Evolutionary conservation across 2,888 invertebrate genomes (phyloP).

Genomic region (Orchestes rusci): DNA sequence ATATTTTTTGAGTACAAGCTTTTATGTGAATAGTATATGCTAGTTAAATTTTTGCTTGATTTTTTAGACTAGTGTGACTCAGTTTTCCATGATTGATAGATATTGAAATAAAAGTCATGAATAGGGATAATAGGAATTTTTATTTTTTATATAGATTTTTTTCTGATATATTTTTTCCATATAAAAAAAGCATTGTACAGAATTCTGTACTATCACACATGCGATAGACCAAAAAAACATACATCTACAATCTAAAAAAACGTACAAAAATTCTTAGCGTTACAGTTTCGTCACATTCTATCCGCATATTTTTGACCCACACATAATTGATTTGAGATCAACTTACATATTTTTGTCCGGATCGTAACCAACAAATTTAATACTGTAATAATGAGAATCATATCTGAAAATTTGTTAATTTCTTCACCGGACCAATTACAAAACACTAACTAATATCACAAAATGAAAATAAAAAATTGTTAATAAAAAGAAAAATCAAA

Average conservation of each 20-base stretch:
- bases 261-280: constrained; percentile 23
- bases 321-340: constrained; percentile 22
- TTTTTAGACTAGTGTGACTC: no score
- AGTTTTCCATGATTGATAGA: background rate
- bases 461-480: constrained; percentile 19
- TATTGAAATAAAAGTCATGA: constrained; percentile 5
- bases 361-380: constrained; percentile 18
- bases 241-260: constrained; percentile 22
- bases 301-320: constrained; percentile 15
- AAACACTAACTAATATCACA: constrained; percentile 32
- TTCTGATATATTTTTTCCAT: constrained; percentile 18
- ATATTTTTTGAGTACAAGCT: no score
- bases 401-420: constrained; percentile 14
- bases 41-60: no score
- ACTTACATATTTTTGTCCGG: constrained; percentile 12
- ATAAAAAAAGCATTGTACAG: constrained; percentile 23
- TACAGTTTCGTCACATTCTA: constrained; percentile 18
- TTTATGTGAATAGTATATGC: no score
- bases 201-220: constrained; percentile 23
- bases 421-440: constrained; percentile 20
- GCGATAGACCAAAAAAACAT: constrained; percentile 21
- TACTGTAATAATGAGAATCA: constrained; percentile 13
- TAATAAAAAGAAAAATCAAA: constrained; percentile 19
- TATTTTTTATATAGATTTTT: constrained; percentile 13
- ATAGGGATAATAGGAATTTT: constrained; percentile 16